Conservation (phyloP, 2,113 vertebrate genomes). For the Ondatra zibethicus region DNA sequence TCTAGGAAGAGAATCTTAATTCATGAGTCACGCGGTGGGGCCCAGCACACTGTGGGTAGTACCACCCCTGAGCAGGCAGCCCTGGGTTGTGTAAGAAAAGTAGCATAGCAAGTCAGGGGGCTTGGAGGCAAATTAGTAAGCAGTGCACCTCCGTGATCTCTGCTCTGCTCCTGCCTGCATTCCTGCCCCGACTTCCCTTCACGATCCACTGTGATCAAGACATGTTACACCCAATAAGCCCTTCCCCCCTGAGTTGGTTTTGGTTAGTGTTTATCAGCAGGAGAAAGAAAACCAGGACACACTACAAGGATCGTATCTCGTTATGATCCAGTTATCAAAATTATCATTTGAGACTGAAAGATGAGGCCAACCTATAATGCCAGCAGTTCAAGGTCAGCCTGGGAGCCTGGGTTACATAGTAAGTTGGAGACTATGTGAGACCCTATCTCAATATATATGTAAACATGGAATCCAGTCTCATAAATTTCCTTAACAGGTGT, state of each 20-base stretch:
- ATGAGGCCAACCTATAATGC: neutral
- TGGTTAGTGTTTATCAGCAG: neutral
- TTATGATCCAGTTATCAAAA: neutral
- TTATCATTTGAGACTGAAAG: neutral
- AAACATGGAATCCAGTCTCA: neutral
- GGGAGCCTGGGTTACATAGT: neutral
- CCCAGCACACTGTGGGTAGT: neutral
- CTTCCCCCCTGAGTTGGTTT: neutral
- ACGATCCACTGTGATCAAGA: neutral
- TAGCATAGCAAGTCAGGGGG: neutral
- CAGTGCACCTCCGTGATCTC: no score
- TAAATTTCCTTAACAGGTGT: neutral
- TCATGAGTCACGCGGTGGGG: neutral
- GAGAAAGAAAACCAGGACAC: neutral
- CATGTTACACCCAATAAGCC: neutral
- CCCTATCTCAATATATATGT: neutral
- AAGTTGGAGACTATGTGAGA: neutral
- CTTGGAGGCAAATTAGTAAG: neutral
- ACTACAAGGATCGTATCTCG: neutral
- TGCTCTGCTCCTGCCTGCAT: neutral
- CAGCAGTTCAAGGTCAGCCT: neutral
- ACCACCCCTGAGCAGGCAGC: neutral
- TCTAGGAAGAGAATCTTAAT: neutral
- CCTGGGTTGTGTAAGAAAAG: neutral
- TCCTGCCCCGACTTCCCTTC: neutral